Percentiles rank a stretch among this genome's conserved stretches.
These are phyloP conservation scores for Samia ricini DNA, from an alignment of 1,140 invertebrate species.

Conservation along the genomic window DNA sequence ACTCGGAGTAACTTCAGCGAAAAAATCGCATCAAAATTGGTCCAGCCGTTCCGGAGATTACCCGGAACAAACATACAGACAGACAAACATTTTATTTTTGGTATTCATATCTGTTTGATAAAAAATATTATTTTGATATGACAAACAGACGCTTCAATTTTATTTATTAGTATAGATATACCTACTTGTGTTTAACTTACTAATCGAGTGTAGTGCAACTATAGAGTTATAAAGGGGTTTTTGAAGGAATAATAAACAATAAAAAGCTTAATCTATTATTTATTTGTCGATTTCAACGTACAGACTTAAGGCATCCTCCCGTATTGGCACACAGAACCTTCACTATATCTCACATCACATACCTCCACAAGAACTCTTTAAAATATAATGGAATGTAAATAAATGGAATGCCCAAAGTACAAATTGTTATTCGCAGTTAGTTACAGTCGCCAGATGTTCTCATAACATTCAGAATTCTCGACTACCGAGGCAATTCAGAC, in stretches of 20 bases:
- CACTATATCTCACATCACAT: slow-evolving; percentile 42
- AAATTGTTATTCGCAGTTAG: slow-evolving; percentile 33
- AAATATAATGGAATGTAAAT: slow-evolving; percentile 57
- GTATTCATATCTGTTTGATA: too few relatives aligned
- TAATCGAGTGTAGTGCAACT: neutral
- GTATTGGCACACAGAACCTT: slow-evolving; percentile 71
- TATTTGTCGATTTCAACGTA: slow-evolving; percentile 74
- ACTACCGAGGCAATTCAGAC: neutral
- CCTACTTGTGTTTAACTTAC: too few relatives aligned
- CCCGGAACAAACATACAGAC: too few relatives aligned
- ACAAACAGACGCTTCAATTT: too few relatives aligned
- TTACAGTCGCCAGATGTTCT: slow-evolving; percentile 36
- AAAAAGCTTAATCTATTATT: slow-evolving; percentile 74
- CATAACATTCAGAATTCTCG: slow-evolving; percentile 8
- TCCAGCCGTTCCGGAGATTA: too few relatives aligned
- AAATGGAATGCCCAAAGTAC: slow-evolving; percentile 52
- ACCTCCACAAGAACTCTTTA: slow-evolving; percentile 44
- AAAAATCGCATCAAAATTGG: too few relatives aligned
- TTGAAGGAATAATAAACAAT: slow-evolving; percentile 16
- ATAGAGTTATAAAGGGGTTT: neutral
- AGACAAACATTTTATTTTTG: too few relatives aligned
- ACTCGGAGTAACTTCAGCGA: too few relatives aligned
- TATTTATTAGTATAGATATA: too few relatives aligned
- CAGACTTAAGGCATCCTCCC: slow-evolving; percentile 72
- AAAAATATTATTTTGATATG: too few relatives aligned